Evolutionary conservation across 2,797 vertebrate genomes (phyloP).

Genomic region (Coccyzus lansbergi): DNA sequence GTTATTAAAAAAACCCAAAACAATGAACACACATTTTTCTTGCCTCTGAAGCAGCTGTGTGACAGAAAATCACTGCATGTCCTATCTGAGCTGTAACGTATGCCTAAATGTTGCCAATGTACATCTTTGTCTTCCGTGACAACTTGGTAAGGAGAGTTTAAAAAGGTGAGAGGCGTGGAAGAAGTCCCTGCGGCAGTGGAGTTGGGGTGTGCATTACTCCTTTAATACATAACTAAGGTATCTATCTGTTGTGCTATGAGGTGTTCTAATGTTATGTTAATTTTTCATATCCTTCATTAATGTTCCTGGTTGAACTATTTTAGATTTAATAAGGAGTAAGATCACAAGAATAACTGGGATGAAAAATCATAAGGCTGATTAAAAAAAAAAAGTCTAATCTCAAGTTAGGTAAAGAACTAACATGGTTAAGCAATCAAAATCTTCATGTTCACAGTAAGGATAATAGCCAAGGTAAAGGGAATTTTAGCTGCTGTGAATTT

Average conservation of each 20-base stretch:
- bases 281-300: background rate
- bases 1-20: background rate
- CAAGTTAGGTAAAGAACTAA: background rate
- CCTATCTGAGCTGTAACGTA: fast-evolving
- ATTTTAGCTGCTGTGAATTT: background rate
- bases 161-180: background rate
- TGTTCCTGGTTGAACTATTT: background rate
- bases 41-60: background rate
- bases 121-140: background rate
- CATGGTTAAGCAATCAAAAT: background rate
- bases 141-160: background rate
- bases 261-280: background rate
- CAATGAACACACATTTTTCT: background rate
- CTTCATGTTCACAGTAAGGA: background rate
- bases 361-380: background rate
- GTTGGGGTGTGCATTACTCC: background rate
- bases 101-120: background rate
- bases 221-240: background rate
- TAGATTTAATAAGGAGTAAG: background rate
- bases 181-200: background rate
- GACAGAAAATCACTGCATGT: background rate
- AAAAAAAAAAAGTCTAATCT: background rate
- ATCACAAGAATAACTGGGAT: background rate
- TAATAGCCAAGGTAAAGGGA: background rate
- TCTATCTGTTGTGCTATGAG: background rate